Evolutionary conservation across 2,113 vertebrate genomes (phyloP), one percentile per base, ranked within the genome.

Genomic region (Carassius carassius): DNA sequence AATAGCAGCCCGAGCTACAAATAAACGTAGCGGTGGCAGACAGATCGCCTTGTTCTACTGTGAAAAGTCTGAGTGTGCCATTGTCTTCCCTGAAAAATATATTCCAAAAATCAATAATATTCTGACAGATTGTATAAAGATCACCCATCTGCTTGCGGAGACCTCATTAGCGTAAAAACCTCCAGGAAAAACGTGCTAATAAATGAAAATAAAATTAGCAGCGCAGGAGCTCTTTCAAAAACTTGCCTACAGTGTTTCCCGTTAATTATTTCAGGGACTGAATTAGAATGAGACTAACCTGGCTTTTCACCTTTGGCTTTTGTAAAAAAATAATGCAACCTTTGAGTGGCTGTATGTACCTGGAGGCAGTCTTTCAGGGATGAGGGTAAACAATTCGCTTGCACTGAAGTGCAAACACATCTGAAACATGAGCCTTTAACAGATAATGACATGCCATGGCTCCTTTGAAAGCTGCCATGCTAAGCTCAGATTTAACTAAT

Each of bases 161-260:
- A 91, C 89, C 91, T 93, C 56, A 85, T 94, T 94, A 93, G 91
- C 92, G 88, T 86, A 91, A 92, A 92, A 91, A 94, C 92, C 92
- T 93, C 90, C 89, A 94, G 92, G 92, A 93, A 89, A 93, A 92
- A 89, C 89, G 90, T 93, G 92, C 92, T 92, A 93, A 93, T 92
- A 93, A 94, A 94, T 91, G 89, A 93, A 92, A 93, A 92, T 89
- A 92, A 92, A 93, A 93, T 93, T 90, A 93, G 92, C 86, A 89
- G 87, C 70, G 82, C 88, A 60, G 14, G 76, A 84, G 86, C 83
- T 92, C 88, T 83, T 85, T 62, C 88, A 90, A 89, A 87, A 91
- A 90, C 32, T 91, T 90, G 90, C 92, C 93, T 90, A 91, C 87
- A 94, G 92, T 92, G 88, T 87, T 87, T 92, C 90, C 67, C 58